Evolutionary conservation across 2,797 vertebrate genomes (phyloP).

Genomic region (Poliocrania exsul): DNA sequence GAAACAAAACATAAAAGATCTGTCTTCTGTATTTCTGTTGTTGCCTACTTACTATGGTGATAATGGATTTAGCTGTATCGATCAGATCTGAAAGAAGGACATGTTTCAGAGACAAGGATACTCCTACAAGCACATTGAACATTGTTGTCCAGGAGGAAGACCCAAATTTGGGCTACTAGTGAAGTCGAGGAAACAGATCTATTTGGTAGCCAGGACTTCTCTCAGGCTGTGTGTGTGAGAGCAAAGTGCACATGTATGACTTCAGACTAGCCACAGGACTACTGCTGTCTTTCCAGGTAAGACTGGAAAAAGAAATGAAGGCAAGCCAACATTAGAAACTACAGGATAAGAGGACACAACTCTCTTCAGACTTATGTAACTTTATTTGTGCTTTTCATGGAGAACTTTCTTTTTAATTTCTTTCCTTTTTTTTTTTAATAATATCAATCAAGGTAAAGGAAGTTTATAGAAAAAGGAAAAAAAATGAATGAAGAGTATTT

Average conservation of each 20-base stretch:
- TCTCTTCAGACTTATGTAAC: background rate
- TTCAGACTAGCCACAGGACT: background rate
- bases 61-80: background rate
- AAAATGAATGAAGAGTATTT: background rate
- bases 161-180: background rate
- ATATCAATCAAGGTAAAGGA: background rate
- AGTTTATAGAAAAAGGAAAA: background rate
- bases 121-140: background rate
- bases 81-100: background rate
- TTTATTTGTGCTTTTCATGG: background rate
- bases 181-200: background rate
- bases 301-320: background rate
- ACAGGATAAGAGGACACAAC: background rate
- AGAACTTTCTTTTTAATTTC: background rate
- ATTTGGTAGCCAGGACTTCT: background rate
- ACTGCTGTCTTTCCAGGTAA: background rate
- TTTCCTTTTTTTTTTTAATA: background rate
- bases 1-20: background rate
- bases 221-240: background rate
- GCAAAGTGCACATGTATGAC: background rate
- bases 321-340: background rate
- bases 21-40: background rate
- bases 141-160: background rate
- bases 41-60: background rate
- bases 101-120: background rate